Conservation (phyloP, 2,797 vertebrate genomes). For the Eulemur coronatus region DNA sequence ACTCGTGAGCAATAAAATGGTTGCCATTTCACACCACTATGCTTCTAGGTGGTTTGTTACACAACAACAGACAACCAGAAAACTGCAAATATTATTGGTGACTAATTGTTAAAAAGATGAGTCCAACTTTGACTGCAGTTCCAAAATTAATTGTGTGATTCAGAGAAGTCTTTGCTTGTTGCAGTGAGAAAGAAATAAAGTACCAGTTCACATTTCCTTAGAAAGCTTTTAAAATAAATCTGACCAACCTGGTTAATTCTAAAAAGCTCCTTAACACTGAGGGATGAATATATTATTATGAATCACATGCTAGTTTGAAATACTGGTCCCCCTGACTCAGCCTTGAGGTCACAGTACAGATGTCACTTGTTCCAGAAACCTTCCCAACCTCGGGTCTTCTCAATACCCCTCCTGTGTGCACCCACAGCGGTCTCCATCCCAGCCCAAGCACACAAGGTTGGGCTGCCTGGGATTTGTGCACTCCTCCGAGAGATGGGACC, state of each 20-base stretch:
- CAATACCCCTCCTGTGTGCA: background rate
- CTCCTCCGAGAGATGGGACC: background rate
- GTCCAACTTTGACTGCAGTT: background rate
- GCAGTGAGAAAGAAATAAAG: background rate
- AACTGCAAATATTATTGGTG: background rate
- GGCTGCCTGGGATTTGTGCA: background rate
- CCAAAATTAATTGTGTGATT: background rate
- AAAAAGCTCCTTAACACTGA: slow-evolving; percentile 15
- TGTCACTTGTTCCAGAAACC: background rate
- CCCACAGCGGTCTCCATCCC: background rate
- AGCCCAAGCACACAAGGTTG: fast-evolving
- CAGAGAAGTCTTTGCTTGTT: background rate
- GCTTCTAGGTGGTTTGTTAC: background rate
- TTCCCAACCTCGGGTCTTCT: background rate
- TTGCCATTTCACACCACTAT: background rate
- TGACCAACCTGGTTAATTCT: slow-evolving; percentile 34
- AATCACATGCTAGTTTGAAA: background rate
- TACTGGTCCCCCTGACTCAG: background rate
- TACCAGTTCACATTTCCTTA: background rate
- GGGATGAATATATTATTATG: background rate
- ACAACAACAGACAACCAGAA: background rate
- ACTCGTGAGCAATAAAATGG: background rate
- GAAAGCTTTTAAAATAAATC: slow-evolving; percentile 41
- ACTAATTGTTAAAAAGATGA: background rate
- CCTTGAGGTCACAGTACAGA: slow-evolving; percentile 9